A percentile compares a stretch with the other conserved stretches of the same genome.
These are phyloP conservation scores for Eleutherodactylus coqui DNA, from an alignment of 2,797 vertebrate genomes.

Conservation along the genomic window DNA sequence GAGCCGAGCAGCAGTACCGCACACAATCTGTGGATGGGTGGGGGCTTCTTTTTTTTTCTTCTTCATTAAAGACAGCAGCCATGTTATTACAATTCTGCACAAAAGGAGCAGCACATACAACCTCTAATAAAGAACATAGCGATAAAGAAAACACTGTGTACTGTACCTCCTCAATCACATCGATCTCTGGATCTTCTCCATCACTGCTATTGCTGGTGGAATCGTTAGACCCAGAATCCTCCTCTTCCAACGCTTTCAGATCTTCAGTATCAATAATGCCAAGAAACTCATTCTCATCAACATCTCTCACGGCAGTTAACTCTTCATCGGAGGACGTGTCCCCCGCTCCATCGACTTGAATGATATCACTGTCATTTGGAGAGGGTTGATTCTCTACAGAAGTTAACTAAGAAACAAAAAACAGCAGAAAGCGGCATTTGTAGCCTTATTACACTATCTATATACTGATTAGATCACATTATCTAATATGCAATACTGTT, in stretches of 20 bases:
- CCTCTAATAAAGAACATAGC: neutral
- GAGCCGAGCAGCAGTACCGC: too few relatives aligned
- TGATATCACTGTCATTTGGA: conserved; percentile 72
- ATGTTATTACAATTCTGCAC: too few relatives aligned
- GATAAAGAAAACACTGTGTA: neutral
- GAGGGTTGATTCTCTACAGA: neutral
- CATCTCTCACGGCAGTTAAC: conserved; percentile 69
- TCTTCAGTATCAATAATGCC: conserved; percentile 84
- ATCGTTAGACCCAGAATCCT: conserved; percentile 78
- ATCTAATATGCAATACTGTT: neutral
- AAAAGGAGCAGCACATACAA: too few relatives aligned
- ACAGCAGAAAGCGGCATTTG: neutral
- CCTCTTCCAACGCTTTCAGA: conserved; percentile 84
- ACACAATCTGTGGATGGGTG: too few relatives aligned
- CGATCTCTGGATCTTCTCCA: conserved; percentile 73
- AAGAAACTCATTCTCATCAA: conserved; percentile 86
- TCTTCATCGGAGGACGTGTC: conserved; percentile 83
- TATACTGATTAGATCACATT: neutral
- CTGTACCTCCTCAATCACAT: conserved; percentile 77
- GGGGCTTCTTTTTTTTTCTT: too few relatives aligned
- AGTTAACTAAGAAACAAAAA: conserved; percentile 10
- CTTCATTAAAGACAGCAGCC: too few relatives aligned
- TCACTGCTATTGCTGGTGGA: conserved; percentile 76
- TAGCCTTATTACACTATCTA: neutral
- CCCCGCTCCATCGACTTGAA: conserved; percentile 88